These are phyloP conservation scores for Eidolon helvum DNA, from an alignment of 2,113 vertebrate species.

Conservation along the genomic window DNA sequence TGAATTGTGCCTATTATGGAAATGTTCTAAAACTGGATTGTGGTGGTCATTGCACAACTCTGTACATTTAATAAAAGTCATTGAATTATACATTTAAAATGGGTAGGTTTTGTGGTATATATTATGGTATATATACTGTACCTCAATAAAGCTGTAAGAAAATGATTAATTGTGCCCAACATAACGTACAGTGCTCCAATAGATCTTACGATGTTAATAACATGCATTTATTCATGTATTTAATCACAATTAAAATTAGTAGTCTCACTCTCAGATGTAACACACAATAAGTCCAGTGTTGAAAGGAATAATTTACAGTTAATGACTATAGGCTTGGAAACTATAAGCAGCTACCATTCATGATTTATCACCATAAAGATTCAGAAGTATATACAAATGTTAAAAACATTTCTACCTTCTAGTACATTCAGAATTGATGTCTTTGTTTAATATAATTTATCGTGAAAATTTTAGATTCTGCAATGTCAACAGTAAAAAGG, in stretches of 20 bases:
- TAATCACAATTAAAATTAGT: background rate
- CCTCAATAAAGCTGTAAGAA: background rate
- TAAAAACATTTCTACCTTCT: background rate
- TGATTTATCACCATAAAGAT: background rate
- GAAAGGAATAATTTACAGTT: background rate
- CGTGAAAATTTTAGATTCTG: background rate
- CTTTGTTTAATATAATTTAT: background rate
- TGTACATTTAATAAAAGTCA: background rate
- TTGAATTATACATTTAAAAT: background rate
- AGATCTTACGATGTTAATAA: background rate
- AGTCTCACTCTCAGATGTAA: background rate
- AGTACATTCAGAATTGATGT: background rate
- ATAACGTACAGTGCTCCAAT: background rate
- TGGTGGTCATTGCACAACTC: background rate
- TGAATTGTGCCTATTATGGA: background rate
- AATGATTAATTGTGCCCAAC: background rate
- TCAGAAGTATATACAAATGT: background rate
- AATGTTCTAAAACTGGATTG: background rate
- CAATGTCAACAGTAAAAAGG: background rate
- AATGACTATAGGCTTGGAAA: background rate
- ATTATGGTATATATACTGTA: background rate
- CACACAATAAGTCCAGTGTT: background rate
- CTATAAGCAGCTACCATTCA: background rate
- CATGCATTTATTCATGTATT: background rate
- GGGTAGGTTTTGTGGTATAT: background rate